phyloP scores from a whole-genome alignment of 2,888 invertebrate species.

The Hedychridium roseum region DNA sequence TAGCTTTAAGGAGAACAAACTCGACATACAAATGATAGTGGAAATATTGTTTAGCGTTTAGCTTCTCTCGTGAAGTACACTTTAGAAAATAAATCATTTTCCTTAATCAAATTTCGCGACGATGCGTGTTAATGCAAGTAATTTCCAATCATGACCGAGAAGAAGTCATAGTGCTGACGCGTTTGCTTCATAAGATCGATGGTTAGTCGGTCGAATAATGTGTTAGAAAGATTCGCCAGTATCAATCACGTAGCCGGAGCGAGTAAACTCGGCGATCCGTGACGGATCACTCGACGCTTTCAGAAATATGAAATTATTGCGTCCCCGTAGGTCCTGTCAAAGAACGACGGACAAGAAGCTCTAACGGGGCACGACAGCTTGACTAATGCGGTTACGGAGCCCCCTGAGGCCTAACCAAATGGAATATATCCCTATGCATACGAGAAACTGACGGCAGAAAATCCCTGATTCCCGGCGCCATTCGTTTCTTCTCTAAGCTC shows the following conservation, averaged over 20 bases:
- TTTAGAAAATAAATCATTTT: no score
- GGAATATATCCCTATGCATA: conserved; percentile 23
- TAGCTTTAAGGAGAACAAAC: no score
- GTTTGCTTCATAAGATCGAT: background rate
- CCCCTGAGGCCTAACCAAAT: conserved; percentile 30
- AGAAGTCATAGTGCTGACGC: background rate
- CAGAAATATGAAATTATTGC: conserved; percentile 44
- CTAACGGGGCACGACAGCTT: conserved; percentile 41
- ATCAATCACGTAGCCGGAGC: conserved; percentile 22
- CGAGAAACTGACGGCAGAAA: background rate
- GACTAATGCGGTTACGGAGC: conserved; percentile 44
- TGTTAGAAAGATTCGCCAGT: conserved; percentile 1
- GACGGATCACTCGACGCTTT: conserved; percentile 33
- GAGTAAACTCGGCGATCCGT: conserved; percentile 25
- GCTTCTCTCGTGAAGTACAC: no score
- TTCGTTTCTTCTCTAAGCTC: no score
- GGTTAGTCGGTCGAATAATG: background rate
- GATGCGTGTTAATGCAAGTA: background rate
- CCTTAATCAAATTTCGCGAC: no score
- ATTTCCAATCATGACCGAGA: background rate
- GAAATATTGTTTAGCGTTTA: no score
- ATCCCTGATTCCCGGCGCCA: conserved; percentile 2
- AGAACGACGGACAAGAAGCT: conserved; percentile 30
- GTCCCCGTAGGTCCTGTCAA: conserved; percentile 26
- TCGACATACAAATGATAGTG: no score